Base-by-base conservation (phyloP, 2,888 invertebrate species). In the Xestoiulus laeticollis region DNA sequence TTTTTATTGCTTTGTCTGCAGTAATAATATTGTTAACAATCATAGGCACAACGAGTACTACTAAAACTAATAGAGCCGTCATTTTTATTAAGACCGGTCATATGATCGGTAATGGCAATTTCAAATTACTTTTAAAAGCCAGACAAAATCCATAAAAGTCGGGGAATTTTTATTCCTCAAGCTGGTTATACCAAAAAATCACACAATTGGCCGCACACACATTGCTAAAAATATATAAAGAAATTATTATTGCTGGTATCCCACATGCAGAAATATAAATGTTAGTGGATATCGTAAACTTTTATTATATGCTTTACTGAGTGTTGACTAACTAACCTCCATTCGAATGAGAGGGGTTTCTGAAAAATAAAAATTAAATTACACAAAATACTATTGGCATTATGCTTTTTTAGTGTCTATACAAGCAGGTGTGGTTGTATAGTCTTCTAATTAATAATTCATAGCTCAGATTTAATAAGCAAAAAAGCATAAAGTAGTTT, bases 1-100 rank as follows among this genome's bases (percentile, higher is more conserved):
- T 84, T 84, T 84, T 84, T 84, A 84, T 84, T 84, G 84, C 84
- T 84, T 84, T 84, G 84, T 84, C 84, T 33, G 84, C 43, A 84
- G 84, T 33, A 84, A 43, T 84, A 84, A 84, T 84, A 84, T 84
- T 43, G 84, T 84, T 84, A 84, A 84, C 84, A 84, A 84, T 84
- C 33, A 84, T 33, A 12, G 84, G 33, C 84, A 84, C 84, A n/a
- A 84, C n/a, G 33, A 22, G 68, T 12, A 22, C 68, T 68, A 68
- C 68, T 68, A 68, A 68, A 68, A 68, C 68, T 68, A 68, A 68
- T 68, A 68, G 68, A 68, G 68, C 68, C 68, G 68, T 68, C 68
- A 68, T 68, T 68, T 68, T 68, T 68, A 68, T 68, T 68, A 68
- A 68, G 68, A 68, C 68, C 26, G 68, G 68, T 68, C 68, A 68